Percentiles rank a stretch among this genome's conserved stretches.
phyloP scores from a whole-genome alignment of 2,888 invertebrate species.

The Corbicula japonica region DNA sequence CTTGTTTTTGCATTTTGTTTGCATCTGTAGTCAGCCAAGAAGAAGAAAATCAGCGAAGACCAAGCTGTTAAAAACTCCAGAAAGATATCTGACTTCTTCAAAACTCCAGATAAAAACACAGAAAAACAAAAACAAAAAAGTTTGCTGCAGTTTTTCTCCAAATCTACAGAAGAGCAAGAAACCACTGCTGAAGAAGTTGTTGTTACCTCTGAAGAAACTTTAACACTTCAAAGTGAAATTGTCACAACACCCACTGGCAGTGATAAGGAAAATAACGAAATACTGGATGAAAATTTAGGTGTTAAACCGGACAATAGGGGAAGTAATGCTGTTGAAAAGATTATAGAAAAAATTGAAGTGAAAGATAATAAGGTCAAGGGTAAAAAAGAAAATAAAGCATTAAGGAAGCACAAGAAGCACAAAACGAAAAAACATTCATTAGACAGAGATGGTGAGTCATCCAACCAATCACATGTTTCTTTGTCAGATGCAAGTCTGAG shows the following conservation, averaged over 20 bases:
- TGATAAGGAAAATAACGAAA: slow-evolving; percentile 45
- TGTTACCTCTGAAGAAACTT: too few species aligned
- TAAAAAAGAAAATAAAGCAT: not conserved
- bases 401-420: slow-evolving; percentile 1
- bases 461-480: too few species aligned
- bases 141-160: slow-evolving; percentile 61
- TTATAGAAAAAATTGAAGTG: not conserved
- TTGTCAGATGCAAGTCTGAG: too few species aligned
- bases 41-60: slow-evolving; percentile 26
- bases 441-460: too few species aligned
- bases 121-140: slow-evolving; percentile 62
- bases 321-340: slow-evolving; percentile 1
- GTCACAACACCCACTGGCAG: slow-evolving; percentile 24
- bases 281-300: not conserved
- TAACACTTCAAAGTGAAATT: too few species aligned
- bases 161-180: slow-evolving; percentile 26
- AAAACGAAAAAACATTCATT: too few species aligned
- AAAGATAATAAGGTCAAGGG: not conserved
- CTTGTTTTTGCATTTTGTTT: too few species aligned
- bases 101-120: slow-evolving; percentile 64
- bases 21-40: slow-evolving; percentile 24
- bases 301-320: not conserved
- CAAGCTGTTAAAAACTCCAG: slow-evolving; percentile 41
- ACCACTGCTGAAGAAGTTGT: not conserved
- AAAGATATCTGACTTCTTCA: slow-evolving; percentile 72